Percentiles rank a stretch among this genome's conserved stretches.
Conservation (phyloP, 2,888 invertebrate genomes). For the Drosophila dives region DNA sequence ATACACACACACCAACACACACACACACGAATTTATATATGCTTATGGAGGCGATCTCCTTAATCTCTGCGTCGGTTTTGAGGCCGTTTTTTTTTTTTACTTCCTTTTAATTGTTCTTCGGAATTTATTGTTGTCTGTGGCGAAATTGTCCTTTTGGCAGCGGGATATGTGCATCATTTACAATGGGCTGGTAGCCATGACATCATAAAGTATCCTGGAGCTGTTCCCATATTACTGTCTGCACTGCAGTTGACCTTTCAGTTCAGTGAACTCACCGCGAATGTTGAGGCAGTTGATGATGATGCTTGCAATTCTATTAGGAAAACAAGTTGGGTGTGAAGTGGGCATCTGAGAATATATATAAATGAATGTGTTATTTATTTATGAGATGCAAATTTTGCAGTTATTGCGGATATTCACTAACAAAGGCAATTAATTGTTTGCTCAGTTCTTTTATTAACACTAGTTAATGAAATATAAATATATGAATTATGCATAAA, state of each 20-base stretch:
- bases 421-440: neutral
- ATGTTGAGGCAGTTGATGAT: neutral
- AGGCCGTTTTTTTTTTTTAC: constrained; percentile 9
- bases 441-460: neutral
- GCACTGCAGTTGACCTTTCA: constrained; percentile 67
- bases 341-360: neutral
- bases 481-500: neutral
- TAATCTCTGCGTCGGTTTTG: constrained; percentile 27
- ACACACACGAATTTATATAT: neutral
- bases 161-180: constrained; percentile 25
- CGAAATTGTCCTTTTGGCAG: constrained; percentile 26
- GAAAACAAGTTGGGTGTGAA: neutral
- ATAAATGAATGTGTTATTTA: neutral
- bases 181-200: constrained; percentile 53
- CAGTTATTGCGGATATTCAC: neutral
- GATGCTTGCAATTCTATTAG: constrained; percentile 61
- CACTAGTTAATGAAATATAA: neutral
- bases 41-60: constrained; percentile 24
- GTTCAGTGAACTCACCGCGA: constrained; percentile 58
- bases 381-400: neutral
- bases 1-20: neutral
- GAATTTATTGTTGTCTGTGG: constrained; percentile 29
- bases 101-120: constrained; percentile 37
- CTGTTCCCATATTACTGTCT: constrained; percentile 29
- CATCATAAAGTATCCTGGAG: constrained; percentile 53